phyloP scores from a whole-genome alignment of 2,113 vertebrate species.

The Nesoenas mayeri region DNA sequence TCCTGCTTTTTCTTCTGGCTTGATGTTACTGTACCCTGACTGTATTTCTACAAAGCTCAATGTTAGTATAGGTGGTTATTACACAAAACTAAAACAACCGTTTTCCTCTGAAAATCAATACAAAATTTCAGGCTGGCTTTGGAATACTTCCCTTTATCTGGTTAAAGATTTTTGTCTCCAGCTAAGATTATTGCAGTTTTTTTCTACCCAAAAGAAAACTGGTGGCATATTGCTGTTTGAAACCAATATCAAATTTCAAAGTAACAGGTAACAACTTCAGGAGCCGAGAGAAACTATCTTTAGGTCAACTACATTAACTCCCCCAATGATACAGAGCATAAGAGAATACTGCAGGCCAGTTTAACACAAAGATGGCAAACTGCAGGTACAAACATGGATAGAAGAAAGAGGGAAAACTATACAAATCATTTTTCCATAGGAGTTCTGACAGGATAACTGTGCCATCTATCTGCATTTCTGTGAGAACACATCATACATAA shows the following conservation, averaged over 20 bases:
- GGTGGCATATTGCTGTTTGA: background rate
- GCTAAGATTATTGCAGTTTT: background rate
- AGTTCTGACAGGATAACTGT: background rate
- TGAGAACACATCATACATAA: background rate
- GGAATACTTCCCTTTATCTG: background rate
- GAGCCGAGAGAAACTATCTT: background rate
- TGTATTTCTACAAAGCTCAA: background rate
- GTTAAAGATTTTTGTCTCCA: background rate
- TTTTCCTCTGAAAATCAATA: constrained; percentile 18
- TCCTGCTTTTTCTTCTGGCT: background rate
- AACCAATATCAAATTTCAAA: background rate
- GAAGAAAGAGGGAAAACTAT: background rate
- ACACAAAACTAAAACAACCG: background rate
- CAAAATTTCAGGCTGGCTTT: background rate
- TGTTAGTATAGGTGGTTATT: background rate
- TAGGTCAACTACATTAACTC: background rate
- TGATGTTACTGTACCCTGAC: background rate
- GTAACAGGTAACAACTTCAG: background rate
- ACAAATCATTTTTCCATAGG: background rate
- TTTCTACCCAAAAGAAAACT: background rate
- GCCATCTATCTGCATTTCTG: background rate
- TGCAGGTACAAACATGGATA: background rate
- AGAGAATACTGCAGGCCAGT: background rate
- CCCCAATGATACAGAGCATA: background rate
- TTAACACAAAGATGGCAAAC: background rate